These are phyloP conservation scores for Rhynchopsitta pachyrhyncha DNA, from an alignment of 2,113 vertebrate genomes.

Conservation along the genomic window DNA sequence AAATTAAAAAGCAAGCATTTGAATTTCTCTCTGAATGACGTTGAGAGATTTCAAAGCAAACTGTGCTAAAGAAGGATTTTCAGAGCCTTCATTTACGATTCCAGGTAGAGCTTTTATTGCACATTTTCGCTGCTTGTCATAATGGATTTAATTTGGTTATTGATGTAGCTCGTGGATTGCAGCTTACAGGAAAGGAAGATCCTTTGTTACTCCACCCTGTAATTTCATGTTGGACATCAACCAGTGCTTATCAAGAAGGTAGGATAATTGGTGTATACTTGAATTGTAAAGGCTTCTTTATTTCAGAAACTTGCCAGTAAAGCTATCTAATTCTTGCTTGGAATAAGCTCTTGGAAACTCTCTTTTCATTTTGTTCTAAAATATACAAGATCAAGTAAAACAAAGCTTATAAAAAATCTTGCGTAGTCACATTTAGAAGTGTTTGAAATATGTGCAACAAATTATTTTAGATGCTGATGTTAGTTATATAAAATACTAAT, in stretches of 20 bases:
- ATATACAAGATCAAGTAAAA: not conserved
- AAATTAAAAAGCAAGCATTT: not conserved
- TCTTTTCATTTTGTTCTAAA: not conserved
- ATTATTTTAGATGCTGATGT: not conserved
- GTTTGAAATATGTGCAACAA: not conserved
- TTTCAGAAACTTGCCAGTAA: not conserved
- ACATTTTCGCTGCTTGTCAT: not conserved
- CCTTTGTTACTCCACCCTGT: constrained; percentile 77
- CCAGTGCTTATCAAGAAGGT: constrained; percentile 80
- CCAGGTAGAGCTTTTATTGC: not conserved
- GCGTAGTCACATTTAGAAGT: not conserved
- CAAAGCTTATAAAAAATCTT: not conserved
- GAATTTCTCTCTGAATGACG: not conserved
- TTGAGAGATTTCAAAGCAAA: not conserved
- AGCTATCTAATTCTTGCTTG: not conserved
- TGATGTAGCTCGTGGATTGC: constrained; percentile 32
- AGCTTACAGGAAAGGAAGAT: constrained; percentile 78
- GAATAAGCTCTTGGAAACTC: not conserved
- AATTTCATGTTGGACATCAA: constrained; percentile 77
- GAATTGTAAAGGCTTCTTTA: not conserved
- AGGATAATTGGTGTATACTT: not conserved
- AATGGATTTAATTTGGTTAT: constrained; percentile 29
- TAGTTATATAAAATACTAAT: not conserved
- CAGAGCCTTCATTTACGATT: not conserved
- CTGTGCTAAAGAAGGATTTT: not conserved